Evolutionary conservation across 1,140 invertebrate species (phyloP).

Genomic region (Brachionus plicatilis): DNA sequence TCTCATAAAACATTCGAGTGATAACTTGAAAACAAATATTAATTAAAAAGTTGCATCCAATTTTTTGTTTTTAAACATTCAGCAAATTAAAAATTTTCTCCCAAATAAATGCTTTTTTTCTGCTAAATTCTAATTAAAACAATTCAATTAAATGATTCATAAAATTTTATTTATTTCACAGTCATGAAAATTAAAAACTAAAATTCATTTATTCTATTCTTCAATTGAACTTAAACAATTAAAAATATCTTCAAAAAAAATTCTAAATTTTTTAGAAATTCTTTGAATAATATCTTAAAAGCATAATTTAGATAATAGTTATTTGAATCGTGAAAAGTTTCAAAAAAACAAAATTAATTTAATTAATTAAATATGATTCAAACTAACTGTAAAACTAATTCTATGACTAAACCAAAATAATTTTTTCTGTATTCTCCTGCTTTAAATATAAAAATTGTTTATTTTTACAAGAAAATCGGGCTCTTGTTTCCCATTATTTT

Average conservation of each 20-base stretch:
- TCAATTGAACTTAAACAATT: background rate
- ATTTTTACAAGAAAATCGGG: background rate
- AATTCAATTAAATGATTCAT: background rate
- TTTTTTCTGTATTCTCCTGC: background rate
- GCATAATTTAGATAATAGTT: background rate
- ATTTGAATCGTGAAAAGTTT: background rate
- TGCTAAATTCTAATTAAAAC: background rate
- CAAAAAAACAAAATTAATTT: background rate
- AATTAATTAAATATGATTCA: background rate
- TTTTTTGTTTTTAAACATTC: background rate
- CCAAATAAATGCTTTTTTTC: background rate
- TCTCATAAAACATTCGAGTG: background rate
- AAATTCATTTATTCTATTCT: background rate
- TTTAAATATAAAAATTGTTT: background rate
- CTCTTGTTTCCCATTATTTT: background rate
- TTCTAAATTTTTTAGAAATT: background rate
- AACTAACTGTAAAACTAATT: background rate
- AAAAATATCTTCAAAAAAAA: background rate
- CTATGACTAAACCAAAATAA: background rate
- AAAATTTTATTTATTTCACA: background rate
- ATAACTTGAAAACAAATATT: background rate
- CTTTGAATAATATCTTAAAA: background rate
- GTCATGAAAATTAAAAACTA: background rate
- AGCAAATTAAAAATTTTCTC: background rate
- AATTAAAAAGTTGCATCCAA: background rate